Evolutionary conservation across 1,140 invertebrate genomes (phyloP).

Genomic region (Panulirus ornatus): DNA sequence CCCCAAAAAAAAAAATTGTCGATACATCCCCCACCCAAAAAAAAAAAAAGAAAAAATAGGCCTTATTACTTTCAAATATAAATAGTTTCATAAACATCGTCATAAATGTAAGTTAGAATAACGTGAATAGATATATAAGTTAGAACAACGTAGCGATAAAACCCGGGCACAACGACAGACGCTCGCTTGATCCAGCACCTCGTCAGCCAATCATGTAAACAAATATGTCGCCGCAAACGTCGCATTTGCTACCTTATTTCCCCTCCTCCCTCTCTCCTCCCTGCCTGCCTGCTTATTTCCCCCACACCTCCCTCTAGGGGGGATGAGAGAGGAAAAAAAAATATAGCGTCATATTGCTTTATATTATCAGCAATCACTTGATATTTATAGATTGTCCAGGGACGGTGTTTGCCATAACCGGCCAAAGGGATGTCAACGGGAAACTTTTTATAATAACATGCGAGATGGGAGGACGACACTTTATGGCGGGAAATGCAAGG

Average conservation of each 20-base stretch:
- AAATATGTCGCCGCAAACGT: neutral
- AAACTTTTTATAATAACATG: slow-evolving; percentile 17
- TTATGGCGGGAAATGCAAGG: slow-evolving; percentile 31
- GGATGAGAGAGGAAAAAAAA: too few relatives aligned
- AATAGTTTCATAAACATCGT: neutral
- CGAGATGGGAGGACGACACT: neutral
- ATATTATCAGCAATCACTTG: slow-evolving; percentile 32
- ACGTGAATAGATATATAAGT: neutral
- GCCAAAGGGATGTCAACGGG: too few relatives aligned
- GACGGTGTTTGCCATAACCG: neutral
- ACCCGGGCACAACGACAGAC: neutral
- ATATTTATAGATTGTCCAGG: slow-evolving; percentile 18
- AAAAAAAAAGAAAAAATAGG: neutral
- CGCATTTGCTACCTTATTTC: neutral
- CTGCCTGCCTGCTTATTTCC: too few relatives aligned
- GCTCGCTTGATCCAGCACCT: neutral
- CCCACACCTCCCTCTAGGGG: too few relatives aligned
- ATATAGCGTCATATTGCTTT: slow-evolving; percentile 34
- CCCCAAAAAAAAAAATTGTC: neutral
- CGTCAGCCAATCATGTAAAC: neutral
- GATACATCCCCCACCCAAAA: neutral
- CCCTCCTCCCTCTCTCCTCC: too few relatives aligned
- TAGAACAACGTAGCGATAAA: neutral
- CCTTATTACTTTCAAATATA: neutral
- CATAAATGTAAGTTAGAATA: neutral